Percentiles rank a stretch among this genome's conserved stretches.
These are phyloP conservation scores for Athalia rosae DNA, from an alignment of 2,888 invertebrate species.

Conservation along the genomic window DNA sequence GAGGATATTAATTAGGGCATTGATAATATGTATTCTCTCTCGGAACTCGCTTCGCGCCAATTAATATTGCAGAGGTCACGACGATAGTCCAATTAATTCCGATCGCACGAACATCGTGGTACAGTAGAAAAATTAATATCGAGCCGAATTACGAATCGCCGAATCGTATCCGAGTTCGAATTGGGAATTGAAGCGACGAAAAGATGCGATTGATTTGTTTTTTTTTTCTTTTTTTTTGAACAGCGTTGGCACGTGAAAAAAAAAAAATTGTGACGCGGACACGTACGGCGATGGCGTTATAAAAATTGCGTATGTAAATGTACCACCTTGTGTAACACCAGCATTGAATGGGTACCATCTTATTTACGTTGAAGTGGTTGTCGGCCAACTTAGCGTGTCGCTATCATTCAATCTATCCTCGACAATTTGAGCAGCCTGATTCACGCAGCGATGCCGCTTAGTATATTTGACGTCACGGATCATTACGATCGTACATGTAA, in stretches of 20 bases:
- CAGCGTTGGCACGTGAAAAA: too few relatives aligned
- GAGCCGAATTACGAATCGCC: too few relatives aligned
- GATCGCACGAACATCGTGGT: neutral
- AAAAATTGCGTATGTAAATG: neutral
- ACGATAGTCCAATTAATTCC: neutral
- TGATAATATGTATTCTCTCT: neutral
- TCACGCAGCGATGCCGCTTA: conserved; percentile 69
- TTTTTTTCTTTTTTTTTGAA: too few relatives aligned
- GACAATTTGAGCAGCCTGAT: conserved; percentile 69
- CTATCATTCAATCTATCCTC: conserved; percentile 68
- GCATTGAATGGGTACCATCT: conserved; percentile 55
- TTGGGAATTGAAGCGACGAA: too few relatives aligned
- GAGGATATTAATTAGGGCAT: neutral
- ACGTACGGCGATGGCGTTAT: too few relatives aligned
- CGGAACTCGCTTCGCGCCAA: neutral
- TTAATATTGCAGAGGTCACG: conserved; percentile 29
- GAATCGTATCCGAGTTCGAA: too few relatives aligned
- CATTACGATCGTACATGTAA: conserved; percentile 64
- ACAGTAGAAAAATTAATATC: too few relatives aligned
- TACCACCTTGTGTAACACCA: conserved; percentile 27
- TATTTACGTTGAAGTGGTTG: conserved; percentile 69
- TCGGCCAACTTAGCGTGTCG: conserved; percentile 67
- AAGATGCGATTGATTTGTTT: too few relatives aligned
- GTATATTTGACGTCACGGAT: conserved; percentile 69
- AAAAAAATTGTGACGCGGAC: too few relatives aligned